Evolutionary conservation across 2,113 vertebrate genomes (phyloP).

Genomic region (Vanacampus margaritifer): DNA sequence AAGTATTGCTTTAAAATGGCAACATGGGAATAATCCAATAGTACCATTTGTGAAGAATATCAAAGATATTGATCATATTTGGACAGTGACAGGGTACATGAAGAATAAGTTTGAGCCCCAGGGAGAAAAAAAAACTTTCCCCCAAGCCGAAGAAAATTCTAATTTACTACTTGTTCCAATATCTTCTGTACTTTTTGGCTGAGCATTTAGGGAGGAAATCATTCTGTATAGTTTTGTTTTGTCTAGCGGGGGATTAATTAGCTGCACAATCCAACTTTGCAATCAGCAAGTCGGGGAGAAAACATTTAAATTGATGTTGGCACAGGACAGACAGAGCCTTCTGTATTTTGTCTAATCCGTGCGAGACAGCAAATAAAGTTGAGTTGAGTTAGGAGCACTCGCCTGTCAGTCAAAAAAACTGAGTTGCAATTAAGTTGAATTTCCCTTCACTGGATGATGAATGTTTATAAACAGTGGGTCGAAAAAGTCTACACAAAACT

Average conservation of each 20-base stretch:
- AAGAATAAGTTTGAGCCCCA: background rate
- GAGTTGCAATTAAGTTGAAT: background rate
- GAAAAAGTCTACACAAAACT: too few species aligned
- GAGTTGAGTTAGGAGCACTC: background rate
- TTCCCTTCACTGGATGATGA: too few species aligned
- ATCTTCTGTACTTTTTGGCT: background rate
- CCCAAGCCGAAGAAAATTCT: background rate
- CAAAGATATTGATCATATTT: too few species aligned
- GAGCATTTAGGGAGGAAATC: background rate
- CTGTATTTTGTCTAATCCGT: constrained; percentile 7
- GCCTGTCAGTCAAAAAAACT: background rate
- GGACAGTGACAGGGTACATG: background rate
- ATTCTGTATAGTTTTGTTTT: background rate
- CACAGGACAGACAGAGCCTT: background rate
- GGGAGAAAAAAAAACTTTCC: background rate
- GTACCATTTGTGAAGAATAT: too few species aligned
- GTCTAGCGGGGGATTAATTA: constrained; percentile 7
- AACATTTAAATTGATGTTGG: background rate
- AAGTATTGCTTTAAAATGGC: too few species aligned
- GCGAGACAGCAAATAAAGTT: background rate
- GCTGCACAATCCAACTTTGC: background rate
- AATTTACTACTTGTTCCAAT: background rate
- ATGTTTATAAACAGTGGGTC: too few species aligned
- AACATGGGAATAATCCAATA: too few species aligned
- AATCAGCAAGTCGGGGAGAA: constrained; percentile 1